Evolutionary conservation across 2,797 vertebrate species (phyloP).

Genomic region (Arnoldichthys spilopterus): DNA sequence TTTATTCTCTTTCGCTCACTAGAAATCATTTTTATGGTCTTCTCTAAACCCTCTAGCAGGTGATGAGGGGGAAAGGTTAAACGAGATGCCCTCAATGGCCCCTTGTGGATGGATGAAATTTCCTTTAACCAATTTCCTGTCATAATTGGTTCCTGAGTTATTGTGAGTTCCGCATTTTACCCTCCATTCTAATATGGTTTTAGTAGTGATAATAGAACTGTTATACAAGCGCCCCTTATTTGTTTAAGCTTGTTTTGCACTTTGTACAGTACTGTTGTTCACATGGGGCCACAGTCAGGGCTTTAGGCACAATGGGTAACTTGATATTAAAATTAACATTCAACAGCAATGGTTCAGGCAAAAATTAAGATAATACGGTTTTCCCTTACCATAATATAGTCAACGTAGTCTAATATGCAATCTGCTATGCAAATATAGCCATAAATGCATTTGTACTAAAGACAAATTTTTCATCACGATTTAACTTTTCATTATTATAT

Average conservation of each 20-base stretch:
- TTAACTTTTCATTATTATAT: too few species aligned
- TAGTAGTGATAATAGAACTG: neutral
- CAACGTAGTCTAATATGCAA: too few species aligned
- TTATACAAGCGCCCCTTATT: neutral
- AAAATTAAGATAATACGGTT: neutral
- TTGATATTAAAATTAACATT: neutral
- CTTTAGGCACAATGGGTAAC: neutral
- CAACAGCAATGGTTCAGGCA: neutral
- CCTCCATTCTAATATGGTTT: neutral
- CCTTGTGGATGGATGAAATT: slow-evolving; percentile 6
- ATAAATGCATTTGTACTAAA: too few species aligned
- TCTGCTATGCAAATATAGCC: too few species aligned
- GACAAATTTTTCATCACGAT: too few species aligned
- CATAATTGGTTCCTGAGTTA: slow-evolving; percentile 9
- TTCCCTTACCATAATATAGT: too few species aligned
- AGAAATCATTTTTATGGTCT: slow-evolving; percentile 12
- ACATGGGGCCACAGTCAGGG: neutral
- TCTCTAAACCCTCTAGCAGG: neutral
- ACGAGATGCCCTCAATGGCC: neutral
- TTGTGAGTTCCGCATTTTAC: slow-evolving; percentile 3
- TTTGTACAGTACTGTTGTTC: slow-evolving; percentile 6
- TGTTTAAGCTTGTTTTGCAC: neutral
- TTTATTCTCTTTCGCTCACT: neutral
- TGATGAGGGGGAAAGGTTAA: slow-evolving; percentile 15
- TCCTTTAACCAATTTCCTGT: slow-evolving; percentile 37